Percentiles rank a stretch among this genome's conserved stretches.
These are phyloP conservation scores for Hyla sarda DNA, from an alignment of 2,113 vertebrate species.

Conservation along the genomic window DNA sequence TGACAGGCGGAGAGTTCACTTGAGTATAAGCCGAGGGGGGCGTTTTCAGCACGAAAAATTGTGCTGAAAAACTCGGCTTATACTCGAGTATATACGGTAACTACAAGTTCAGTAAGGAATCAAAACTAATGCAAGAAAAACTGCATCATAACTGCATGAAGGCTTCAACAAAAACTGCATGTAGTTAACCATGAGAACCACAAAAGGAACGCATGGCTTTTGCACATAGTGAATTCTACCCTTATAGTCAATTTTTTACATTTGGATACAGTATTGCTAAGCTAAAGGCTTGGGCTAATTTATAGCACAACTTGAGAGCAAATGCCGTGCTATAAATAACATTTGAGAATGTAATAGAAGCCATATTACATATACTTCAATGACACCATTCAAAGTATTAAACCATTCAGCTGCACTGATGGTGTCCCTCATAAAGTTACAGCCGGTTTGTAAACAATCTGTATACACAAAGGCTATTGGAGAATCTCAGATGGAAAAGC, in stretches of 20 bases:
- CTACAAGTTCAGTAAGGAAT: no score
- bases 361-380: not conserved
- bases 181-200: no score
- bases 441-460: constrained; percentile 22
- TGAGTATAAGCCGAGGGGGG: no score
- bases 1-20: no score
- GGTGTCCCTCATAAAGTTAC: not conserved
- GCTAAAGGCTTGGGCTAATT: not conserved
- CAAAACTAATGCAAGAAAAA: no score
- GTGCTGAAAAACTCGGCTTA: no score
- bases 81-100: no score
- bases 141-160: no score
- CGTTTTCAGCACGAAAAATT: no score
- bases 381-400: not conserved
- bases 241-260: not conserved
- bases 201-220: no score
- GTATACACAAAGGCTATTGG: constrained; percentile 1
- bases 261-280: not conserved
- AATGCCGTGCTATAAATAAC: not conserved
- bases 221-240: no score
- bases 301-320: not conserved
- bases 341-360: not conserved
- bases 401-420: not conserved
- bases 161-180: no score
- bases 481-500: not conserved